Evolutionary conservation across 2,113 vertebrate species (phyloP).

Genomic region (Probosciger aterrimus): DNA sequence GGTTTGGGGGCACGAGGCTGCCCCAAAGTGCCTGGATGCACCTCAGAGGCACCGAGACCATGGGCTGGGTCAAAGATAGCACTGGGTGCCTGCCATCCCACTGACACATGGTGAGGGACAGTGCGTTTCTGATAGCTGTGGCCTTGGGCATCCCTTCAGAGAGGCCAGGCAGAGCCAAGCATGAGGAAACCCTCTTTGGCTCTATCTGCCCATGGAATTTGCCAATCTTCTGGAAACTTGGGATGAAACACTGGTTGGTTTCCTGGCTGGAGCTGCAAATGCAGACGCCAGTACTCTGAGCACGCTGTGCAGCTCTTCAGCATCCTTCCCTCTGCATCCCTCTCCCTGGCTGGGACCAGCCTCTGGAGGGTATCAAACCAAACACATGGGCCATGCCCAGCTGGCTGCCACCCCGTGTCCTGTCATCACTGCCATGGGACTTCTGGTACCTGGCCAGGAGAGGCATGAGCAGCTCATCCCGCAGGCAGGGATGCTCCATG

Average conservation of each 20-base stretch:
- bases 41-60: background rate
- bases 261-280: background rate
- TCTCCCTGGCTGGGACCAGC: background rate
- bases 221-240: background rate
- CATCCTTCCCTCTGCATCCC: background rate
- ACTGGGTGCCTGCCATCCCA: background rate
- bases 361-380: rapidly evolving
- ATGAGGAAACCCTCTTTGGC: background rate
- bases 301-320: rapidly evolving
- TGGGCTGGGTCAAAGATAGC: background rate
- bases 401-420: background rate
- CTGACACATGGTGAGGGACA: background rate
- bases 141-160: background rate
- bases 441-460: background rate
- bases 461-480: rapidly evolving
- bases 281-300: background rate
- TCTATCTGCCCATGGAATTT: background rate
- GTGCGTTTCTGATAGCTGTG: background rate
- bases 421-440: background rate
- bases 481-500: rapidly evolving
- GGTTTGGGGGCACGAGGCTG: background rate
- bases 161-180: background rate
- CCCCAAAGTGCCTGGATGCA: background rate
- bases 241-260: background rate
- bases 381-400: background rate